phyloP scores from a whole-genome alignment of 2,888 invertebrate genomes.

The Drosophila villosipedis region DNA sequence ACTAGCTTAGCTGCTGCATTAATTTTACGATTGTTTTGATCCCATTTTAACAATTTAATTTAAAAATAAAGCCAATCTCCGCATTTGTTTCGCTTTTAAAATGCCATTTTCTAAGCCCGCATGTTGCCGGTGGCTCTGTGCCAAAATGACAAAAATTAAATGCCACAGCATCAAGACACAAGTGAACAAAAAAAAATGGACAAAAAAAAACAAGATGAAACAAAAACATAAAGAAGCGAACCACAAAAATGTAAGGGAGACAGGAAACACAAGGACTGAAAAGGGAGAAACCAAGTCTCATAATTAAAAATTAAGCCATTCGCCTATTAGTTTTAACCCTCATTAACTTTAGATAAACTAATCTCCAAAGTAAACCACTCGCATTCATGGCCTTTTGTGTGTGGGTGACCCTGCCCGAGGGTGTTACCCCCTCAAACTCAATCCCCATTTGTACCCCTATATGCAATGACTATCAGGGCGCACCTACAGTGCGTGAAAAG shows the following conservation, averaged over 20 bases:
- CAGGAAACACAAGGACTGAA: conserved; percentile 40
- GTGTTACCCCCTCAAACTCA: conserved; percentile 12
- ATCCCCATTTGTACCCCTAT: conserved; percentile 1
- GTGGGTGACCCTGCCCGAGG: conserved; percentile 68
- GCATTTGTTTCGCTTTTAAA: conserved; percentile 52
- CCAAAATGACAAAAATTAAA: conserved; percentile 71
- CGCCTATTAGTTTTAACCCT: conserved; percentile 82
- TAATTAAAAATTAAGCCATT: conserved; percentile 81
- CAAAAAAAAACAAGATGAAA: conserved; percentile 5
- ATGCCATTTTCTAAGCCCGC: conserved; percentile 56
- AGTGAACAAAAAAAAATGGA: conserved; percentile 13
- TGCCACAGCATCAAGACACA: conserved; percentile 59
- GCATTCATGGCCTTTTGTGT: conserved; percentile 66
- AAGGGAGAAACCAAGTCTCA: conserved; percentile 70
- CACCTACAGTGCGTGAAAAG: conserved; percentile 80
- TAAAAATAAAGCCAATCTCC: conserved; percentile 52
- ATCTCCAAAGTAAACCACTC: conserved; percentile 81
- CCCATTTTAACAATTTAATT: conserved; percentile 21
- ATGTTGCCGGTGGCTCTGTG: conserved; percentile 62
- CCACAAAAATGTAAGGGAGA: conserved; percentile 56
- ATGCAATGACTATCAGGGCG: conserved; percentile 48
- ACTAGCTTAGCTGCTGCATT: conserved; percentile 13
- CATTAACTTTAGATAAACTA: conserved; percentile 82
- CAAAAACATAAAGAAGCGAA: conserved; percentile 19
- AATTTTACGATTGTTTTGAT: conserved; percentile 19